These are phyloP conservation scores for Tetragonula clypearis DNA, from an alignment of 1,140 invertebrate genomes.

Conservation along the genomic window DNA sequence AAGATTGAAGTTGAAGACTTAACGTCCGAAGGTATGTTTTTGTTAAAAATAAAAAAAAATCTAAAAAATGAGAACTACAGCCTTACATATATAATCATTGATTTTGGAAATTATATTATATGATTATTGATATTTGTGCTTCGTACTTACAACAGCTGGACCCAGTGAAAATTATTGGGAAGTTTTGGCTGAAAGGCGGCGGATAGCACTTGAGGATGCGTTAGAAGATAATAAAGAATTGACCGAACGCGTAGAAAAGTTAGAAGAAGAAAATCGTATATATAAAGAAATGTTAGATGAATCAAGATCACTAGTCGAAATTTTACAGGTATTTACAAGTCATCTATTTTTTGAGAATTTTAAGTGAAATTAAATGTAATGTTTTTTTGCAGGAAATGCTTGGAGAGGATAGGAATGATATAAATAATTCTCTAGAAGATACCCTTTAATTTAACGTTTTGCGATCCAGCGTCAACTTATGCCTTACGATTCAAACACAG, in stretches of 20 bases:
- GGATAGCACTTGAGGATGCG: conserved; percentile 85
- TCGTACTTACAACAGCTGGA: conserved; percentile 69
- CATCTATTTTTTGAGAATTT: too few species aligned
- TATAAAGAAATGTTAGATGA: conserved; percentile 87
- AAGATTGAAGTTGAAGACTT: conserved; percentile 84
- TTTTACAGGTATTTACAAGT: conserved; percentile 84
- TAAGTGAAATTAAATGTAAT: conserved; percentile 19
- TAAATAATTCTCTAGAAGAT: conserved; percentile 79
- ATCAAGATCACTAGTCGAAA: conserved; percentile 85
- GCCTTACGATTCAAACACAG: conserved; percentile 4
- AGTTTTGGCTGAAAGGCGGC: conserved; percentile 85
- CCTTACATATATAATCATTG: not conserved
- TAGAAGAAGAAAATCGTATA: conserved; percentile 85
- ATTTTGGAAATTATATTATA: not conserved
- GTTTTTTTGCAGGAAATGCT: conserved; percentile 76
- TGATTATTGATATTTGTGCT: conserved; percentile 4
- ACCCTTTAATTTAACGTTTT: conserved; percentile 61
- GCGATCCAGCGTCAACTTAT: not conserved
- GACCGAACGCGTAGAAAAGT: conserved; percentile 77
- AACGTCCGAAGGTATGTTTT: conserved; percentile 81
- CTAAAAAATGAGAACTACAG: not conserved
- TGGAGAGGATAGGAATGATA: conserved; percentile 75
- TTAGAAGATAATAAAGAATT: conserved; percentile 85
- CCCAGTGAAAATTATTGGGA: conserved; percentile 87
- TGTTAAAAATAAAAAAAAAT: not conserved